These are phyloP conservation scores for Sisyra terminalis DNA, from an alignment of 2,888 invertebrate genomes.

Conservation along the genomic window DNA sequence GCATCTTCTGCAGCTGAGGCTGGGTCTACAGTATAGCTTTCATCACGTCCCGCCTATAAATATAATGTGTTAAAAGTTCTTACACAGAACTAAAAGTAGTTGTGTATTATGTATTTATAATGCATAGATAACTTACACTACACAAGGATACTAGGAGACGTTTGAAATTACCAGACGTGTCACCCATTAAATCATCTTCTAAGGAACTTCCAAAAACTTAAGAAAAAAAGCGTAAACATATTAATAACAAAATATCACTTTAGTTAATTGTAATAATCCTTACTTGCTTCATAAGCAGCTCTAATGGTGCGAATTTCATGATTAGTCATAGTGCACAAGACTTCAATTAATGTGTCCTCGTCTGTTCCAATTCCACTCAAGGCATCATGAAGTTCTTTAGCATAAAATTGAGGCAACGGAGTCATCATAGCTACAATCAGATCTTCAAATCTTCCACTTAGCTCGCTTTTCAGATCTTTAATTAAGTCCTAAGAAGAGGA, in stretches of 20 bases:
- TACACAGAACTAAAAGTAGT: conserved; percentile 5
- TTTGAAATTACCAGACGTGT: conserved; percentile 86
- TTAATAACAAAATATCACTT: neutral
- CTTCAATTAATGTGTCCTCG: conserved; percentile 74
- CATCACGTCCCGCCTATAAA: conserved; percentile 56
- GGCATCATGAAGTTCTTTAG: conserved; percentile 68
- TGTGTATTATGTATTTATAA: neutral
- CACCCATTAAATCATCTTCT: conserved; percentile 68
- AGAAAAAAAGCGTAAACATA: conserved; percentile 16
- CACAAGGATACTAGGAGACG: conserved; percentile 74
- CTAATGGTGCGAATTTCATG: conserved; percentile 66
- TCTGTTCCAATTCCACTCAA: conserved; percentile 72
- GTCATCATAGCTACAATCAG: conserved; percentile 70
- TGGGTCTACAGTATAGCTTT: conserved; percentile 56
- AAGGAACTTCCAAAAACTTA: conserved; percentile 66
- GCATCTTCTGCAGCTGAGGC: conserved; percentile 66
- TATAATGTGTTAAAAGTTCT: neutral
- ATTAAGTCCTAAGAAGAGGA: conserved; percentile 43
- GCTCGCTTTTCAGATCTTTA: conserved; percentile 73
- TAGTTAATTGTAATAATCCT: conserved; percentile 23
- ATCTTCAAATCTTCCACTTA: conserved; percentile 77
- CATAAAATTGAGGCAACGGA: conserved; percentile 69
- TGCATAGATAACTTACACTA: conserved; percentile 32
- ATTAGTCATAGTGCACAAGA: conserved; percentile 76
- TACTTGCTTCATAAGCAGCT: conserved; percentile 58